These are phyloP conservation scores for Bellardia pandia DNA, from an alignment of 2,888 invertebrate species.

Conservation along the genomic window DNA sequence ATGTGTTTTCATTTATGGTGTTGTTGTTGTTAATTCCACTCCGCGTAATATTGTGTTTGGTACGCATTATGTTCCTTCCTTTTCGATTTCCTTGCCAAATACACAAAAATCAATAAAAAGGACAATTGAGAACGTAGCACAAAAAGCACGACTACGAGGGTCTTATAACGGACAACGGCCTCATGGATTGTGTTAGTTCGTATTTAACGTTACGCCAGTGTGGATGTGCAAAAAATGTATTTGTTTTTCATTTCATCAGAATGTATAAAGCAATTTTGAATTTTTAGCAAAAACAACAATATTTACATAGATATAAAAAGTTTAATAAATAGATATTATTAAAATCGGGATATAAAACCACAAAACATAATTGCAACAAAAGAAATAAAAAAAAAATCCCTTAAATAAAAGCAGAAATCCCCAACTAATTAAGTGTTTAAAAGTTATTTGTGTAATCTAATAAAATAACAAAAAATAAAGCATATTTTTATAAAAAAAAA, in stretches of 20 bases:
- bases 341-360: conserved; percentile 32
- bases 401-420: background rate
- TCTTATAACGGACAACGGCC: conserved; percentile 75
- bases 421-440: no score
- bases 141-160: conserved; percentile 56
- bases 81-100: conserved; percentile 72
- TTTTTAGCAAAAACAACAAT: conserved; percentile 31
- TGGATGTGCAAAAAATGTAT: conserved; percentile 61
- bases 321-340: background rate
- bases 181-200: conserved; percentile 73
- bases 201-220: conserved; percentile 68
- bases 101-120: conserved; percentile 73
- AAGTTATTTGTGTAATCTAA: no score
- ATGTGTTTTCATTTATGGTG: conserved; percentile 12
- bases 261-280: conserved; percentile 46
- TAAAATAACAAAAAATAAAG: no score
- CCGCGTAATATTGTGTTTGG: conserved; percentile 45
- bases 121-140: conserved; percentile 69
- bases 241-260: conserved; percentile 48
- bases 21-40: conserved; percentile 25
- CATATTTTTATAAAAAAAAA: conserved; percentile 12
- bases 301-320: conserved; percentile 20
- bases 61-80: conserved; percentile 62
- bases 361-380: conserved; percentile 37
- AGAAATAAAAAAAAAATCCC: background rate